Percentiles rank a stretch among this genome's conserved stretches.
phyloP scores from a whole-genome alignment of 2,888 invertebrate genomes.

The Aporophyla lueneburgensis region DNA sequence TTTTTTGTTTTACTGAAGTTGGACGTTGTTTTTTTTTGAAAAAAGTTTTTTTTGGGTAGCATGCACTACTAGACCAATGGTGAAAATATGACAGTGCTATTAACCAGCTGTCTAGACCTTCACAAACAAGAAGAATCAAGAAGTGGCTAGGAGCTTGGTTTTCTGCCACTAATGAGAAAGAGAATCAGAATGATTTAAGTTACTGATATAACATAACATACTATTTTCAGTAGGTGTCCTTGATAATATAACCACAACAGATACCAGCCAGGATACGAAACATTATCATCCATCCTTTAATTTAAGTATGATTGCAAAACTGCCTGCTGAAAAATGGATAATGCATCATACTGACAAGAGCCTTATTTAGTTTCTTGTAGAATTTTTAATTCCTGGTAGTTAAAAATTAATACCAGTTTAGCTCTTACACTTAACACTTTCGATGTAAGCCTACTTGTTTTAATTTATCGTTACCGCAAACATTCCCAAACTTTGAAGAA shows the following conservation, averaged over 20 bases:
- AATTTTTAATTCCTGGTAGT: background rate
- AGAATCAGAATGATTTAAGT: conserved; percentile 5
- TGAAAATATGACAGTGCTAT: background rate
- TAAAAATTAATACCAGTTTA: background rate
- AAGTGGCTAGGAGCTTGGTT: background rate
- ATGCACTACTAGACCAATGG: background rate
- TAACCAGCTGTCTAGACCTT: background rate
- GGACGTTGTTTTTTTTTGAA: too few species aligned
- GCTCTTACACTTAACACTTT: background rate
- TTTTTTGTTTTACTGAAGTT: too few species aligned
- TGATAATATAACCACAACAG: conserved; percentile 16
- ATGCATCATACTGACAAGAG: background rate
- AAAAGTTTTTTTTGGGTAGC: background rate
- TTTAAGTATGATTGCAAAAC: conserved; percentile 25
- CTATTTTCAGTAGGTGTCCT: conserved; percentile 13
- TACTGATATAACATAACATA: background rate
- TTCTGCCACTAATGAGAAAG: background rate
- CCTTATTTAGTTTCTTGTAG: background rate
- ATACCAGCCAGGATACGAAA: conserved; percentile 46
- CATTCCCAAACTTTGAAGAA: background rate
- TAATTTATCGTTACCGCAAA: background rate
- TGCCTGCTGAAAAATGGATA: background rate
- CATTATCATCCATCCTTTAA: conserved; percentile 53
- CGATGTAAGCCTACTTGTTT: conserved; percentile 6
- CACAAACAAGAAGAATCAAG: background rate